Evolutionary conservation across 2,113 vertebrate genomes (phyloP).

Genomic region (Grammomys surdaster): DNA sequence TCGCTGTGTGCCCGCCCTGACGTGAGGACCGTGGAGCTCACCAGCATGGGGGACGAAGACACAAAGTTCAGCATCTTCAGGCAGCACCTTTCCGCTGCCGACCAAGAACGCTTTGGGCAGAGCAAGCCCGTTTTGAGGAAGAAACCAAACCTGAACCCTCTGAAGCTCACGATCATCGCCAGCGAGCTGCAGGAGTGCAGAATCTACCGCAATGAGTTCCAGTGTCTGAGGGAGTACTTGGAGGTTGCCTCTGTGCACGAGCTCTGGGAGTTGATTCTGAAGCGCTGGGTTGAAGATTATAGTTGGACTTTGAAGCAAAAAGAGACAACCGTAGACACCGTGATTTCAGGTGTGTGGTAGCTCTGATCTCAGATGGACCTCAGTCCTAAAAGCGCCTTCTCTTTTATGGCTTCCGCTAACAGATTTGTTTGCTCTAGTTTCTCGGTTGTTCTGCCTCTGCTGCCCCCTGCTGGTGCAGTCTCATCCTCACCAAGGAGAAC

Average conservation of each 20-base stretch:
- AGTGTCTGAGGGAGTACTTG: constrained; percentile 74
- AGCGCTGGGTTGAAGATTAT: constrained; percentile 78
- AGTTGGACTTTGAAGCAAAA: constrained; percentile 61
- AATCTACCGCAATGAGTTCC: constrained; percentile 40
- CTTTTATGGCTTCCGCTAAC: background rate
- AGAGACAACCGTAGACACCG: background rate
- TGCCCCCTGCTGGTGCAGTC: background rate
- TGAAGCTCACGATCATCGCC: constrained; percentile 73
- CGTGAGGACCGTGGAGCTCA: constrained; percentile 57
- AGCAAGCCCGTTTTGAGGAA: constrained; percentile 44
- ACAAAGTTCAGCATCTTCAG: constrained; percentile 63
- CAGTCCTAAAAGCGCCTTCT: fast-evolving
- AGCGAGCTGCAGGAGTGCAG: constrained; percentile 70
- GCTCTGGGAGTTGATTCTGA: constrained; percentile 78
- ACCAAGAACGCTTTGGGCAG: background rate
- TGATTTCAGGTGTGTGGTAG: background rate
- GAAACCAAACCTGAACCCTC: constrained; percentile 66
- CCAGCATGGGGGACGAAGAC: background rate
- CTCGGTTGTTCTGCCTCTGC: background rate
- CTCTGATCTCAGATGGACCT: background rate
- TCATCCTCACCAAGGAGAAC: background rate
- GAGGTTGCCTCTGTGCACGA: constrained; percentile 70
- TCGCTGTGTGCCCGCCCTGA: constrained; percentile 55
- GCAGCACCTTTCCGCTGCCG: constrained; percentile 39
- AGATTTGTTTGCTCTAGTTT: background rate